Conservation (phyloP, 2,888 invertebrate species). For the Abrostola triplasia region DNA sequence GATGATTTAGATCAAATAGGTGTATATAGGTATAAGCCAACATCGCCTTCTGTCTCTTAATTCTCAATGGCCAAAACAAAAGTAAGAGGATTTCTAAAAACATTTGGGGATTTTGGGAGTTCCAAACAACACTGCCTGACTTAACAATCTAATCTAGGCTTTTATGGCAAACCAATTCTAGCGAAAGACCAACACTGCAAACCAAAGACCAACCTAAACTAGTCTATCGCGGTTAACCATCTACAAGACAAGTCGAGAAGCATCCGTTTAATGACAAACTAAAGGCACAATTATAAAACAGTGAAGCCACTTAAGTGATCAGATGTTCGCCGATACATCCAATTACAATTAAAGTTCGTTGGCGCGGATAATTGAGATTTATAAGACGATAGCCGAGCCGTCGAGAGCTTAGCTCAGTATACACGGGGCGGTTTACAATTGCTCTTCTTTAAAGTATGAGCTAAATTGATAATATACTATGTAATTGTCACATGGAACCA, state of each 20-base stretch:
- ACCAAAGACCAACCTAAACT: background rate
- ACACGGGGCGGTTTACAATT: background rate
- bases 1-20: background rate
- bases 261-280: slow-evolving; percentile 28
- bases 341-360: slow-evolving; percentile 52
- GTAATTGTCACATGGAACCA: too few species aligned
- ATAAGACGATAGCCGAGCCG: slow-evolving; percentile 45
- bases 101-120: too few species aligned
- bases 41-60: too few species aligned
- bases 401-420: background rate
- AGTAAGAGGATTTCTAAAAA: too few species aligned
- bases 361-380: slow-evolving; percentile 61
- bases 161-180: too few species aligned
- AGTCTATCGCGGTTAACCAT: slow-evolving; percentile 1
- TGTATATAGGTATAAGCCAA: background rate
- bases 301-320: slow-evolving; percentile 33
- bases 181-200: too few species aligned
- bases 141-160: too few species aligned
- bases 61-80: too few species aligned
- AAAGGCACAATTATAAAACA: slow-evolving; percentile 43
- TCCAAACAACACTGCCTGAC: too few species aligned
- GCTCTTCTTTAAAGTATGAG: too few species aligned
- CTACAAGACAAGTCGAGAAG: slow-evolving; percentile 17
- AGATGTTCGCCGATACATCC: slow-evolving; percentile 49
- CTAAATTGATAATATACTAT: too few species aligned